Percentiles rank a stretch among this genome's conserved stretches.
Conservation (phyloP, 2,797 vertebrate genomes). For the Lophotriccus pileatus region DNA sequence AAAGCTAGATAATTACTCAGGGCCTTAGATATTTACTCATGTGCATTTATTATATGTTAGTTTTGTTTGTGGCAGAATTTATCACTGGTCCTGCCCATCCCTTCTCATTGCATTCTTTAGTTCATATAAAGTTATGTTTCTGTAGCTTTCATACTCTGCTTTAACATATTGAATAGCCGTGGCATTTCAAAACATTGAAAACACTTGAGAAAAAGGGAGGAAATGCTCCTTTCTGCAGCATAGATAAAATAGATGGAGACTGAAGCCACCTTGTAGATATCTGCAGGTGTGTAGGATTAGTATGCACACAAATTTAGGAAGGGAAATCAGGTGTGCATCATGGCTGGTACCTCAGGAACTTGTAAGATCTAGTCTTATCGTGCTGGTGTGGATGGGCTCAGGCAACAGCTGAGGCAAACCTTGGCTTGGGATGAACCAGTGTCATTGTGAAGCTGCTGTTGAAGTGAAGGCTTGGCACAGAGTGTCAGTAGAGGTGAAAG, state of each 20-base stretch:
- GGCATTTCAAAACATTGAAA: not conserved
- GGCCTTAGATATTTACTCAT: not conserved
- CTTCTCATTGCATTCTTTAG: not conserved
- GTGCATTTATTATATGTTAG: not conserved
- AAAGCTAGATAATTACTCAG: not conserved
- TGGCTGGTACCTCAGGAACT: not conserved
- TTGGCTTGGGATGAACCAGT: not conserved
- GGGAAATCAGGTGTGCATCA: not conserved
- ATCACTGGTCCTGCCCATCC: not conserved
- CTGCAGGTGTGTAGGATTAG: not conserved
- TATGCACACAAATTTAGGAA: not conserved
- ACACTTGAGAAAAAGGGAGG: not conserved
- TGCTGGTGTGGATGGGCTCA: not conserved
- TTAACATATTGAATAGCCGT: not conserved
- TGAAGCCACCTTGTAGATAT: not conserved
- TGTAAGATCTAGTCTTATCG: not conserved
- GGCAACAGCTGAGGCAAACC: accelerated
- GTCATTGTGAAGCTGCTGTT: not conserved
- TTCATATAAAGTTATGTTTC: not conserved
- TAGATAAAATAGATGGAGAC: not conserved
- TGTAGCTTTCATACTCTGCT: not conserved
- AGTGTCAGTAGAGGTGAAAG: not conserved
- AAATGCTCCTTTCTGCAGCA: not conserved
- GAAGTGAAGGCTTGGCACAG: not conserved
- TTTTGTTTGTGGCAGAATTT: not conserved